Conservation (phyloP, 2,888 invertebrate species). For the Cyaniris semiargus region DNA sequence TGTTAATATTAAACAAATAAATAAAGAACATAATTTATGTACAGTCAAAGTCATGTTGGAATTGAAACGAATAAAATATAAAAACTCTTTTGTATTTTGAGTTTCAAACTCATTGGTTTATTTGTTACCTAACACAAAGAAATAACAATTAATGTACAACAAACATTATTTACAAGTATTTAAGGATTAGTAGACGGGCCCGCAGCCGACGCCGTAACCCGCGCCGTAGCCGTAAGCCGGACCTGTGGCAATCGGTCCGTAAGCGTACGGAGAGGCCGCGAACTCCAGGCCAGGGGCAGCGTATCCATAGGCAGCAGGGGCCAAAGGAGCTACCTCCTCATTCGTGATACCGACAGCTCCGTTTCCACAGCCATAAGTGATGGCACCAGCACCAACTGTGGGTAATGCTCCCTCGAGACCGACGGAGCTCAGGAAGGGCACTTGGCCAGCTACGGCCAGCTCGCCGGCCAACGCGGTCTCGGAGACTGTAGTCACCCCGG, state of each 20-base stretch:
- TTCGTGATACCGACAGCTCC: constrained; percentile 43
- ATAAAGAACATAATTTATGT: not conserved
- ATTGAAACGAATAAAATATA: not conserved
- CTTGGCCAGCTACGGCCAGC: constrained; percentile 47
- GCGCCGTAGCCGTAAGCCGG: constrained; percentile 9
- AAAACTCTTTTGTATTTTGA: not conserved
- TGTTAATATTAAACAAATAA: no score
- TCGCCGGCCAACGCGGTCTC: constrained; percentile 52
- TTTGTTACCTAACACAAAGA: not conserved
- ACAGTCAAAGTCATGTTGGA: not conserved
- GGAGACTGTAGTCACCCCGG: constrained; percentile 49
- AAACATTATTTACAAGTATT: not conserved
- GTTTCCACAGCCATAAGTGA: constrained; percentile 43
- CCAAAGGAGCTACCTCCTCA: constrained; percentile 36
- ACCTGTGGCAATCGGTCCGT: constrained; percentile 2
- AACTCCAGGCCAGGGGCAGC: not conserved
- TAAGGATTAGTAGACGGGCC: not conserved
- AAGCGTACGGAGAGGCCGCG: not conserved
- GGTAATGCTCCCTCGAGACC: constrained; percentile 50
- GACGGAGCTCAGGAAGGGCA: constrained; percentile 53
- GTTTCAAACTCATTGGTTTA: constrained; percentile 8
- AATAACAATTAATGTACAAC: constrained; percentile 5
- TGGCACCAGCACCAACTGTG: constrained; percentile 47
- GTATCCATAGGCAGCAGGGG: not conserved
- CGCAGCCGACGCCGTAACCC: constrained; percentile 12